phyloP scores from a whole-genome alignment of 2,113 vertebrate species.

The Antechinus stuartii region DNA sequence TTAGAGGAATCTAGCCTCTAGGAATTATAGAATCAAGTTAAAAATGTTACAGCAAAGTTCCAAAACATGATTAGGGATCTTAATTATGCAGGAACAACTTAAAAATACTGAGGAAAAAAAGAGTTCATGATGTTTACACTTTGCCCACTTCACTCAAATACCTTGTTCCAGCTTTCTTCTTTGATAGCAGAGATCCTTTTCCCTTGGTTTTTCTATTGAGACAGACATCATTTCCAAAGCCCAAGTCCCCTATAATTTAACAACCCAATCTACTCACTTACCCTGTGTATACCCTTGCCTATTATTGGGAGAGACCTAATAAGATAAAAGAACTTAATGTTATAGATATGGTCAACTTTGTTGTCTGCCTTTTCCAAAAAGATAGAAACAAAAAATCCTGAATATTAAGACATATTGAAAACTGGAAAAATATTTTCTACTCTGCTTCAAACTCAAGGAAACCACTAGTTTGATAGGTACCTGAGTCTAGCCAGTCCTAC shows the following conservation, averaged over 20 bases:
- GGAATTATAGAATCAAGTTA: background rate
- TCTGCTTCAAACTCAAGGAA: constrained; percentile 34
- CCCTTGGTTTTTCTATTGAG: background rate
- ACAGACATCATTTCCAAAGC: background rate
- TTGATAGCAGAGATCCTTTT: background rate
- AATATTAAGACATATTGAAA: background rate
- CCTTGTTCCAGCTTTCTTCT: background rate
- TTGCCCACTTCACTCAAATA: background rate
- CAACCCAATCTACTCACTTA: background rate
- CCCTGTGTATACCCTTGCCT: background rate
- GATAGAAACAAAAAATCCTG: background rate
- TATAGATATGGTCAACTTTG: background rate
- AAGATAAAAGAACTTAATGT: background rate
- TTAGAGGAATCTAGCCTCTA: background rate
- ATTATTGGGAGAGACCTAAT: background rate
- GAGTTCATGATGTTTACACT: background rate
- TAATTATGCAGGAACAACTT: background rate
- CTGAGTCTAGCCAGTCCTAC: background rate
- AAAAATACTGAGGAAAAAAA: background rate
- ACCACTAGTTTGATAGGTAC: background rate
- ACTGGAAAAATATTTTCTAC: background rate
- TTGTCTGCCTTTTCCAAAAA: background rate
- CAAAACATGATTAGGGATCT: background rate
- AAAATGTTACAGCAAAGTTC: background rate
- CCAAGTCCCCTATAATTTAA: background rate